A percentile compares a stretch with the other conserved stretches of the same genome.
Conservation (phyloP, 2,888 invertebrate species). For the Melipona bicolor region DNA sequence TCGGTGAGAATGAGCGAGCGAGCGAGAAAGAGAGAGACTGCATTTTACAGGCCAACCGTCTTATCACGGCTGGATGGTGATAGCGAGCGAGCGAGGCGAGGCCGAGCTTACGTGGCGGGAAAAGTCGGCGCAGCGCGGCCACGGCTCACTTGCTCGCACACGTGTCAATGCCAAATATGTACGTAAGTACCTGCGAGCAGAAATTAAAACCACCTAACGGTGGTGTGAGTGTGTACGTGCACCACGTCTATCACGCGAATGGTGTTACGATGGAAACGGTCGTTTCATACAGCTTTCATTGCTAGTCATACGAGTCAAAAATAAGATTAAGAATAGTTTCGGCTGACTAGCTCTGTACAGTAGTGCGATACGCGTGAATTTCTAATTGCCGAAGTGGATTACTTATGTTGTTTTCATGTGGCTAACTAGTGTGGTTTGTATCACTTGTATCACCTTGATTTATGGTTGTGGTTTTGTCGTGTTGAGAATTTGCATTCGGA, state of each 20-base stretch:
- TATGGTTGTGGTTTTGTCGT: too few species aligned
- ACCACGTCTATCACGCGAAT: neutral
- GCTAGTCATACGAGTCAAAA: neutral
- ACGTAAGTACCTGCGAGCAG: constrained; percentile 36
- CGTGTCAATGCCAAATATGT: constrained; percentile 73
- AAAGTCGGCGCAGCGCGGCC: constrained; percentile 50
- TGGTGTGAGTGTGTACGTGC: constrained; percentile 5
- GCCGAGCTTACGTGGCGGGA: constrained; percentile 71
- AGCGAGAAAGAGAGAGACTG: constrained; percentile 26
- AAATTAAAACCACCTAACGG: constrained; percentile 59
- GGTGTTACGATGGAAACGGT: neutral
- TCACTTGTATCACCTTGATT: too few species aligned
- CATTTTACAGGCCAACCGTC: constrained; percentile 60
- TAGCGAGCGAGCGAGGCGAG: constrained; percentile 56
- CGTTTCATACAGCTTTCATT: neutral
- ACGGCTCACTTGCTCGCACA: constrained; percentile 66
- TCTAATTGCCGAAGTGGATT: too few species aligned
- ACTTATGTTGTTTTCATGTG: too few species aligned
- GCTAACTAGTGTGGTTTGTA: too few species aligned
- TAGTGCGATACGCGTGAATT: neutral
- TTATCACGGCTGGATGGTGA: constrained; percentile 70
- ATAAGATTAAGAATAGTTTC: neutral
- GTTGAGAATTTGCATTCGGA: too few species aligned
- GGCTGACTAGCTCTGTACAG: neutral
- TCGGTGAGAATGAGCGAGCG: neutral